Evolutionary conservation across 2,797 vertebrate genomes (phyloP), one percentile per base, ranked within the genome.

Genomic region (Triplophysa yarkandensis): DNA sequence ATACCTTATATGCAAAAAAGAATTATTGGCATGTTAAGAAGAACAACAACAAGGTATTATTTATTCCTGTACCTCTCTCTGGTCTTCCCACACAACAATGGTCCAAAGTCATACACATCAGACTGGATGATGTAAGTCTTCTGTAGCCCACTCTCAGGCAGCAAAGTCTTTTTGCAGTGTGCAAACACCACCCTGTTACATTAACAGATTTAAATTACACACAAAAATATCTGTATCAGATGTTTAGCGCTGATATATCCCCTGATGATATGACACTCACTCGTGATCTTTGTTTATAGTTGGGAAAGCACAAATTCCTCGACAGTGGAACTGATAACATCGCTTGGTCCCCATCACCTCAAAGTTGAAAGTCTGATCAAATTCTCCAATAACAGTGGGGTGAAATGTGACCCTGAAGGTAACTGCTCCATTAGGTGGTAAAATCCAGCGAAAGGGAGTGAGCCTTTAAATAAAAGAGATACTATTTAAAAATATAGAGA

Each of bases 11-110:
- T 7, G 63, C 28, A 44, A 11, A 19, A 39, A 27, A 39, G 27
- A 27, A 39, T 11, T 2, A 13, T 14, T 13, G 4, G 14, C n/a
- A 44, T n/a, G 3, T 44, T 44, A 39, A 39, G 11, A 13, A 17
- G 4, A 52, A 25, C 21, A 11, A 13, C 48, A 52, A 14, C 21
- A 25, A 13, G 6, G 23, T 27, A 16, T 17, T 27, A 14, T 5
- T 11, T 14, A 25, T n/a, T n/a, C n/a, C n/a, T n/a, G n/a, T 10
- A 96, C 96, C 92, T 90, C 50, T 97, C 94, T 88, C 94, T 94
- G 58, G 89, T 93, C 84, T 95, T 97, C 66, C 95, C 92, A 80
- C 95, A 98, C n/a, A 98, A 89, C 79, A 98, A 87, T 0, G 95
- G 94, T n/a, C 97, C 97, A 2, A 97, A 98, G 80, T 95, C 89